Percentiles rank a stretch among this genome's conserved stretches.
Evolutionary conservation across 1,140 invertebrate genomes (phyloP).

Genomic region (Diabrotica undecimpunctata): DNA sequence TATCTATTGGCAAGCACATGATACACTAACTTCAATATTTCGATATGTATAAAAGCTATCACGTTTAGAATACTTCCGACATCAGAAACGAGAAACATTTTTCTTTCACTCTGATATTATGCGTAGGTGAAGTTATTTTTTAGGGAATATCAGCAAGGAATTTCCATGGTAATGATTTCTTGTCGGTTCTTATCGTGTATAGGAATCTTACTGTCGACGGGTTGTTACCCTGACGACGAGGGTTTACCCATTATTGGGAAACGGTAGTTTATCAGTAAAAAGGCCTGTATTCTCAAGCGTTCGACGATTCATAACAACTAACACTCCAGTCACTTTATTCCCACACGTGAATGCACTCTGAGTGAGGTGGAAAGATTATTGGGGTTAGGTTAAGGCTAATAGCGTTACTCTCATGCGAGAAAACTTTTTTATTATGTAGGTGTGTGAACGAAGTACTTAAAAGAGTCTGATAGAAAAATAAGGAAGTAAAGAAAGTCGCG

Average conservation of each 20-base stretch:
- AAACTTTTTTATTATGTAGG: background rate
- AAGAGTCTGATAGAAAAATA: background rate
- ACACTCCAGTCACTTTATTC: slow-evolving; percentile 2
- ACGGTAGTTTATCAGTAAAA: background rate
- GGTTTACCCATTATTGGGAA: background rate
- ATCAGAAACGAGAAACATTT: no score
- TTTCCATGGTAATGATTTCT: no score
- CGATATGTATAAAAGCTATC: no score
- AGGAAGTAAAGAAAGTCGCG: background rate
- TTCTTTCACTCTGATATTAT: no score
- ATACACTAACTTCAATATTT: no score
- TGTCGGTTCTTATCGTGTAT: background rate
- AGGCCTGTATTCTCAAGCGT: slow-evolving; percentile 1
- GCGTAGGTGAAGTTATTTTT: no score
- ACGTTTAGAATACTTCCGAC: no score
- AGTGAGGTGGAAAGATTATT: slow-evolving; percentile 2
- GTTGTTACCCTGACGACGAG: slow-evolving; percentile 1
- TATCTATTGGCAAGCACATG: no score
- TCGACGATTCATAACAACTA: background rate
- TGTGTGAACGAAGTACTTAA: background rate
- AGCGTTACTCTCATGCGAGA: background rate
- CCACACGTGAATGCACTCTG: slow-evolving; percentile 1
- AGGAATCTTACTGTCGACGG: background rate
- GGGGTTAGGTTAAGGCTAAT: background rate
- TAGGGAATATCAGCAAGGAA: no score